Evolutionary conservation across 2,113 vertebrate genomes (phyloP).

Genomic region (Ceratotherium simum): DNA sequence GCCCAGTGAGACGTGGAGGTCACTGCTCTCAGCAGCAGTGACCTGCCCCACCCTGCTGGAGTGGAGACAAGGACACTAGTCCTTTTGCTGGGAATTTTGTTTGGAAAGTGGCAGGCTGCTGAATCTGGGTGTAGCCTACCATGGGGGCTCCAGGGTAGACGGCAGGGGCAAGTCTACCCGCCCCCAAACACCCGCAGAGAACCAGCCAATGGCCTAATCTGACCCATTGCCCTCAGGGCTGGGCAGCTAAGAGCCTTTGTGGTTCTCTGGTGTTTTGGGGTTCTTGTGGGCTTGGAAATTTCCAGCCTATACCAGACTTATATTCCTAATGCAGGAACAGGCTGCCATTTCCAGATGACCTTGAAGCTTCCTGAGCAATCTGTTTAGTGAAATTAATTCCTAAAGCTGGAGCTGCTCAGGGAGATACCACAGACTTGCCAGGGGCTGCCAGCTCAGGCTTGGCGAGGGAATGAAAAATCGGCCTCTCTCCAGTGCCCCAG

Average conservation of each 20-base stretch:
- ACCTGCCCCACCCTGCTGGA: background rate
- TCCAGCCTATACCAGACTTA: background rate
- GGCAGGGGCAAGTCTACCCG: background rate
- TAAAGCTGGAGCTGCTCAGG: constrained; percentile 24
- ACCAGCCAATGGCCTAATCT: rapidly evolving
- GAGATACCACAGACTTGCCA: background rate
- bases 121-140: background rate
- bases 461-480: background rate
- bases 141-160: background rate
- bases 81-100: background rate
- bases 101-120: background rate
- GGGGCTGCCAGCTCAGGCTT: constrained; percentile 6
- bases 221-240: rapidly evolving
- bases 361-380: constrained; percentile 73
- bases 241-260: background rate
- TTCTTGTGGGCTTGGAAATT: background rate
- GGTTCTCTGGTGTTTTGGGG: background rate
- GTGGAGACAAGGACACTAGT: background rate
- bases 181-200: background rate
- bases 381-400: constrained; percentile 67
- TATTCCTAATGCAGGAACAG: constrained; percentile 48
- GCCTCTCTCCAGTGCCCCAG: background rate
- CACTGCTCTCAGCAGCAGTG: background rate
- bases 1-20: background rate
- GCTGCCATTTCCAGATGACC: constrained; percentile 81